Evolutionary conservation across 2,888 invertebrate genomes (phyloP).

Genomic region (Chrysodeixis includens): DNA sequence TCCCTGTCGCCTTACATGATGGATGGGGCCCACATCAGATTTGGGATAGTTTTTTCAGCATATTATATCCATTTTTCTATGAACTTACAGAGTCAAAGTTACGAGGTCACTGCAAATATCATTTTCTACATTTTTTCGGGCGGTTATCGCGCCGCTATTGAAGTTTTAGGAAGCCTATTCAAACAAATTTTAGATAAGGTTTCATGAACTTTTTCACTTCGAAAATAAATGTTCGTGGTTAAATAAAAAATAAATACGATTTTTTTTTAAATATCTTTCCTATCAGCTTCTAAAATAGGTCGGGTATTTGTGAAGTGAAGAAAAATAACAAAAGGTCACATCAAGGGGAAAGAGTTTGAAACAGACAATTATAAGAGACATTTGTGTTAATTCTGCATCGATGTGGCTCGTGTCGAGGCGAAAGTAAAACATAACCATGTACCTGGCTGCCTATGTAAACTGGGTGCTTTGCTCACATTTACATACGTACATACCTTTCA

Average conservation of each 20-base stretch:
- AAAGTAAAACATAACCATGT: constrained; percentile 58
- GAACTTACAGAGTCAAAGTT: constrained; percentile 59
- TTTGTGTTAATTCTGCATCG: constrained; percentile 44
- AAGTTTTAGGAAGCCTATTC: background rate
- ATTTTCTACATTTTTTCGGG: constrained; percentile 40
- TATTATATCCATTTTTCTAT: constrained; percentile 69
- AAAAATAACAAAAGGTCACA: constrained; percentile 21
- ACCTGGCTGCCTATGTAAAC: constrained; percentile 63
- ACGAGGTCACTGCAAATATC: constrained; percentile 63
- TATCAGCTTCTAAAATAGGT: constrained; percentile 6
- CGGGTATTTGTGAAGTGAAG: constrained; percentile 27
- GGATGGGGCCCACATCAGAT: constrained; percentile 83
- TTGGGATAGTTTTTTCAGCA: constrained; percentile 82
- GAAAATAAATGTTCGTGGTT: background rate
- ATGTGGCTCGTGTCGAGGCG: constrained; percentile 38
- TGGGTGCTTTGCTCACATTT: constrained; percentile 68
- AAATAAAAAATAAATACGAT: background rate
- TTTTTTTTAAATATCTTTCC: constrained; percentile 8
- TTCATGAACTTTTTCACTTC: background rate
- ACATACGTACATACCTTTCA: constrained; percentile 74
- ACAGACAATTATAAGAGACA: constrained; percentile 18
- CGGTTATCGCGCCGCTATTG: constrained; percentile 15
- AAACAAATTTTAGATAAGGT: constrained; percentile 1
- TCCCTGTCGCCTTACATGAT: constrained; percentile 83
- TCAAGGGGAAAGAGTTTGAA: constrained; percentile 15